These are phyloP conservation scores for Drosophila tanythrix DNA, from an alignment of 2,888 invertebrate genomes.

Conservation along the genomic window DNA sequence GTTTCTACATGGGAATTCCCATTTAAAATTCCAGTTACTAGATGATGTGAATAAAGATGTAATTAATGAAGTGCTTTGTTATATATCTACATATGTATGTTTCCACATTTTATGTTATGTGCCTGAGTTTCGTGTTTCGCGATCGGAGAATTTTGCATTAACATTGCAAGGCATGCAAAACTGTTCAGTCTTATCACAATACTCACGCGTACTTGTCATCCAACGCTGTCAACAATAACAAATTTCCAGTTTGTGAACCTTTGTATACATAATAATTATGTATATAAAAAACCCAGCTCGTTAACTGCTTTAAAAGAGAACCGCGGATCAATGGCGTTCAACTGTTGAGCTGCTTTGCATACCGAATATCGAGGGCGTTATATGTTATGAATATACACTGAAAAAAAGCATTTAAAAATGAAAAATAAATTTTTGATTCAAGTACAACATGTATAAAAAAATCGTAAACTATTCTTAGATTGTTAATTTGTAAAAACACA, in stretches of 20 bases:
- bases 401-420: not conserved
- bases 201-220: slow-evolving; percentile 38
- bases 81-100: not conserved
- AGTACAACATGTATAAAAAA: not conserved
- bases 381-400: slow-evolving; percentile 2
- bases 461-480: not conserved
- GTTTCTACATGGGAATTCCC: slow-evolving; percentile 32
- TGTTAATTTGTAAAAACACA: not conserved
- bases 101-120: slow-evolving; percentile 9
- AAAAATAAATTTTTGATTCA: not conserved
- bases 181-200: slow-evolving; percentile 14
- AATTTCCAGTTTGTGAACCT: slow-evolving; percentile 32
- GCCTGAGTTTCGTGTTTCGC: slow-evolving; percentile 6
- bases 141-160: not conserved
- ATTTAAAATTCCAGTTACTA: not conserved
- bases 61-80: slow-evolving; percentile 9
- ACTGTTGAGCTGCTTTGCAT: slow-evolving; percentile 56
- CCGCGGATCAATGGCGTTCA: slow-evolving; percentile 46
- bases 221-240: slow-evolving; percentile 19
- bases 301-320: slow-evolving; percentile 28
- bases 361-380: slow-evolving; percentile 24
- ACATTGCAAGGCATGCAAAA: slow-evolving; percentile 20
- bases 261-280: not conserved
- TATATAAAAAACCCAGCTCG: slow-evolving; percentile 20
- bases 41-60: slow-evolving; percentile 15